Conservation (phyloP, 2,888 invertebrate species). For the Hydroisotoma schaefferi region DNA sequence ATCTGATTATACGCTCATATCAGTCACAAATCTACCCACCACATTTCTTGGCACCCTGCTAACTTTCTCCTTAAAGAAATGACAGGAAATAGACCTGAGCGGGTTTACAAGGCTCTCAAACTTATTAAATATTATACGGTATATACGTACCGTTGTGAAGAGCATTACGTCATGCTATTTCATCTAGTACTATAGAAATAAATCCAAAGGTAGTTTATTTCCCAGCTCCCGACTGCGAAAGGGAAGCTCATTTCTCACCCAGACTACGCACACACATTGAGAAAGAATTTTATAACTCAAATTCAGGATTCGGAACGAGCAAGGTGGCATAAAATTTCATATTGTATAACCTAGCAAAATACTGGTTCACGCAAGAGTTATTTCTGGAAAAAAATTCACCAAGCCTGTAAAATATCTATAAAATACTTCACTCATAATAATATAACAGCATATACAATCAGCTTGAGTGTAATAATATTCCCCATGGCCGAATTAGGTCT, state of each 20-base stretch:
- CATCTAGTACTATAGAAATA: no score
- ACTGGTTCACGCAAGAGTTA: no score
- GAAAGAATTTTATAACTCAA: slow-evolving; percentile 9
- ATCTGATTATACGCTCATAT: slow-evolving; percentile 18
- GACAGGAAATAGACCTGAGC: slow-evolving; percentile 11
- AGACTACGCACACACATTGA: no score
- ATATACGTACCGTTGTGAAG: no score
- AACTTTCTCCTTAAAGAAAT: slow-evolving; percentile 6
- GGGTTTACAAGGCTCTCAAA: no score
- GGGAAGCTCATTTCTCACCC: no score
- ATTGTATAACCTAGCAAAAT: no score
- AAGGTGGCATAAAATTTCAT: slow-evolving; percentile 9
- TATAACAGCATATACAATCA: neutral
- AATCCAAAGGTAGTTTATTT: no score
- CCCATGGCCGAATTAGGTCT: slow-evolving; percentile 8
- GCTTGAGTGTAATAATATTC: neutral
- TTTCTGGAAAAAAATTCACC: no score
- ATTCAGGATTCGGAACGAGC: slow-evolving; percentile 5
- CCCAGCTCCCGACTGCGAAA: no score
- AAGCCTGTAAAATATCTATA: neutral
- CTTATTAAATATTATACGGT: no score
- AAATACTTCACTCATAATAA: neutral
- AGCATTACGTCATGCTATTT: no score
- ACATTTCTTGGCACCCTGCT: slow-evolving; percentile 10
- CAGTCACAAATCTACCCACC: slow-evolving; percentile 10